Percentiles rank a stretch among this genome's conserved stretches.
These are phyloP conservation scores for Notarius quadriscutis DNA, from an alignment of 2,113 vertebrate species.

Conservation along the genomic window DNA sequence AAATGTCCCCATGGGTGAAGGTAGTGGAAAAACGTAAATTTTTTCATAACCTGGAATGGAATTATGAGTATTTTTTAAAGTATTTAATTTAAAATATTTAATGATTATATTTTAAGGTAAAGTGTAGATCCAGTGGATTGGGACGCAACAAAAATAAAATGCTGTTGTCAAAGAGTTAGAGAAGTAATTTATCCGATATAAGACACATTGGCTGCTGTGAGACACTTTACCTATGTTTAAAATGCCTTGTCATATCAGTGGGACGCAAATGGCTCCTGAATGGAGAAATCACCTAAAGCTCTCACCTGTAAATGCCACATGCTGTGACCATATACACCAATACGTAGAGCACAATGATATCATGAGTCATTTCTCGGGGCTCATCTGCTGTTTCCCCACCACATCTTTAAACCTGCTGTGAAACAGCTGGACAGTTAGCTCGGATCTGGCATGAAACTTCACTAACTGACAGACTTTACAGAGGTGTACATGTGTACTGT, in stretches of 20 bases:
- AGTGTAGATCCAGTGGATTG: not conserved
- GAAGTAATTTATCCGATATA: not conserved
- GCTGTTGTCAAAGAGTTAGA: no score
- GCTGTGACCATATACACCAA: slow-evolving; percentile 4
- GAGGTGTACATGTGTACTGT: slow-evolving; percentile 19
- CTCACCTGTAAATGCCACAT: not conserved
- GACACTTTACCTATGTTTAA: not conserved
- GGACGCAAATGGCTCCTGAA: not conserved
- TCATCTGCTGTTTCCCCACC: slow-evolving; percentile 2
- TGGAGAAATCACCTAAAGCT: not conserved
- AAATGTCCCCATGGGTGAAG: not conserved
- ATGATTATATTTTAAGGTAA: not conserved
- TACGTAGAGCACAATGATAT: not conserved
- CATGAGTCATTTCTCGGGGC: not conserved
- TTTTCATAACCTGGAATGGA: not conserved
- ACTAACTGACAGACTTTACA: not conserved
- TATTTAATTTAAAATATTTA: not conserved
- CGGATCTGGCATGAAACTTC: not conserved
- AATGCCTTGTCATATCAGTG: not conserved
- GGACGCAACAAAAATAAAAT: not conserved
- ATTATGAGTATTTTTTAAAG: not conserved
- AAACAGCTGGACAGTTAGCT: not conserved
- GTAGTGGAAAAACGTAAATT: not conserved
- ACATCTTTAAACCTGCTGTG: slow-evolving; percentile 16
- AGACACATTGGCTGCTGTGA: not conserved